Evolutionary conservation across 2,797 vertebrate genomes (phyloP).

Genomic region (Pitangus sulphuratus): DNA sequence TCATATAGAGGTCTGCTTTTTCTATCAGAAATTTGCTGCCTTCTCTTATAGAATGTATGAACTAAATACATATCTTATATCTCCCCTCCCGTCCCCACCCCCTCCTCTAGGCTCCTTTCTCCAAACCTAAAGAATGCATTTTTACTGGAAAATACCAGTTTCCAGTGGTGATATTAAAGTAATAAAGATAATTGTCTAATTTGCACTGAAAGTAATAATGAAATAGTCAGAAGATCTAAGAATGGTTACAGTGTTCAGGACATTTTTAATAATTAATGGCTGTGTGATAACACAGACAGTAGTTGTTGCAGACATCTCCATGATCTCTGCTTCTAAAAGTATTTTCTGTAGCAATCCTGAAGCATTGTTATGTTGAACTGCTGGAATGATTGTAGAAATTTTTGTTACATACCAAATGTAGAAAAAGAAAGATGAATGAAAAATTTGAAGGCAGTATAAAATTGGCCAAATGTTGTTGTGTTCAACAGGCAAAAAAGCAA

Average conservation of each 20-base stretch:
- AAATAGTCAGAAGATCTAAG: neutral
- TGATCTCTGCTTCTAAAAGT: neutral
- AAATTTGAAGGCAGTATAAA: neutral
- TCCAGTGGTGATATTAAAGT: neutral
- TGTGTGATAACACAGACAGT: neutral
- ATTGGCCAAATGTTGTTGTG: neutral
- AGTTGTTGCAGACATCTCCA: neutral
- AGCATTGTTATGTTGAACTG: neutral
- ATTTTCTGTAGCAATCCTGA: neutral
- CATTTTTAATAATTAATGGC: slow-evolving; percentile 47
- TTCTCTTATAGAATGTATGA: neutral
- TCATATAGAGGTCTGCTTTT: neutral
- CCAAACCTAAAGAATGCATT: neutral
- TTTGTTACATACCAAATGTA: neutral
- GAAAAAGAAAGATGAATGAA: neutral
- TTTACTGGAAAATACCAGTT: neutral
- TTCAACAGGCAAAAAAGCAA: neutral
- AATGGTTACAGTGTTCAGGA: neutral
- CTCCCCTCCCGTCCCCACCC: neutral
- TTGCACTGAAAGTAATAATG: slow-evolving; percentile 9
- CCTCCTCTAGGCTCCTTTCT: neutral
- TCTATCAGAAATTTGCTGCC: neutral
- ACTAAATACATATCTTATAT: neutral
- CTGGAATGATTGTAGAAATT: neutral
- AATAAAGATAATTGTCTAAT: slow-evolving; percentile 34